Conservation (phyloP, 2,797 vertebrate species). For the Ptychadena robeensis region DNA sequence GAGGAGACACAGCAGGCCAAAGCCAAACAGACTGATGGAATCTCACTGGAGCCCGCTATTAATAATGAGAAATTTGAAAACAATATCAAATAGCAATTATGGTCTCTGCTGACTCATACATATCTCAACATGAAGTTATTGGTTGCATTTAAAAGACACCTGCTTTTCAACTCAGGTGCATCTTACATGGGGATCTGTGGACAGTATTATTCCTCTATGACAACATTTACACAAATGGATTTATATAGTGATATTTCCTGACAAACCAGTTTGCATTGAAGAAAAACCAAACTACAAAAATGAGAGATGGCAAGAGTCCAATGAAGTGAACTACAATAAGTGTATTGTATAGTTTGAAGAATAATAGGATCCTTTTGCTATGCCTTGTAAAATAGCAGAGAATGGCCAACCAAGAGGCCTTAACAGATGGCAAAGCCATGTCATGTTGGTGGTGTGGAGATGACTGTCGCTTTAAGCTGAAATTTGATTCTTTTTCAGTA, state of each 20-base stretch:
- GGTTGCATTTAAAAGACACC: constrained; percentile 36
- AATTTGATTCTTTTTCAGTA: constrained; percentile 56
- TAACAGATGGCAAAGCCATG: constrained; percentile 63
- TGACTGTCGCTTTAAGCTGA: constrained; percentile 56
- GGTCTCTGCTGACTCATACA: constrained; percentile 48
- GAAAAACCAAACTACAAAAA: constrained; percentile 62
- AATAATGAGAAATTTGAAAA: constrained; percentile 67
- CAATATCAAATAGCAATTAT: constrained; percentile 73
- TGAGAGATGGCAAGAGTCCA: constrained; percentile 55
- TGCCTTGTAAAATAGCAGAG: constrained; percentile 53
- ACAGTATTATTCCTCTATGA: constrained; percentile 62
- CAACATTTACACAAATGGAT: constrained; percentile 60
- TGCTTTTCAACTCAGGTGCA: constrained; percentile 61
- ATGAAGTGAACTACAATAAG: constrained; percentile 43
- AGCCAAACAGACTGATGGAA: constrained; percentile 76
- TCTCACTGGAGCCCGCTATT: constrained; percentile 66
- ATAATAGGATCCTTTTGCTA: constrained; percentile 59
- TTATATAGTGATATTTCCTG: constrained; percentile 47
- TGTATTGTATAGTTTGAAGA: constrained; percentile 41
- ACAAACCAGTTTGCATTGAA: constrained; percentile 62
- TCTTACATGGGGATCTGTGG: constrained; percentile 62
- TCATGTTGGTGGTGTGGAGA: constrained; percentile 61
- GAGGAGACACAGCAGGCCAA: constrained; percentile 90
- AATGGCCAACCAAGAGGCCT: constrained; percentile 64
- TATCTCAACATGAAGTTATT: constrained; percentile 33